Percentiles rank a stretch among this genome's conserved stretches.
Conservation (phyloP, 1,140 invertebrate genomes). For the Oryctes rhinoceros region DNA sequence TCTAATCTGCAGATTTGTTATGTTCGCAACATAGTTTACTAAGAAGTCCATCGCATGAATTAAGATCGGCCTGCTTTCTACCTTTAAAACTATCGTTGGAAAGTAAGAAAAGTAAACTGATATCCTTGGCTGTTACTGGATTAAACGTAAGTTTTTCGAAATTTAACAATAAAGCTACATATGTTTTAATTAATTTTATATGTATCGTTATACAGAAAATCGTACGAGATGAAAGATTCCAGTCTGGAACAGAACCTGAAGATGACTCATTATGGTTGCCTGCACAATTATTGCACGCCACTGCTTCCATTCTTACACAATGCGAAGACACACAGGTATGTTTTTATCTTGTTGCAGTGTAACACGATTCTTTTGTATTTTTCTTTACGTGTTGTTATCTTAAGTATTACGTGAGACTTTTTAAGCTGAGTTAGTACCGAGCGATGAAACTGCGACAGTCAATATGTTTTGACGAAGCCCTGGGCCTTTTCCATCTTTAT, state of each 20-base stretch:
- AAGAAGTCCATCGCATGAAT: conserved; percentile 82
- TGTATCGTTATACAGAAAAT: conserved; percentile 73
- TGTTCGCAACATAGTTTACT: conserved; percentile 78
- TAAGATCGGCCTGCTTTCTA: conserved; percentile 82
- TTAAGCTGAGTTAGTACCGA: no score
- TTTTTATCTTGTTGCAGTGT: neutral
- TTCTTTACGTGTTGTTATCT: no score
- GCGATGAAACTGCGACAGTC: no score
- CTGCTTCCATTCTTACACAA: conserved; percentile 77
- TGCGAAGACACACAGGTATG: conserved; percentile 75
- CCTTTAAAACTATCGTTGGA: conserved; percentile 87
- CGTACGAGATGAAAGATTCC: conserved; percentile 88
- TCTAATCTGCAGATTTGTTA: conserved; percentile 74
- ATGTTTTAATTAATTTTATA: neutral
- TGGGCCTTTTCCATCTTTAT: no score
- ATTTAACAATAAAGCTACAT: neutral
- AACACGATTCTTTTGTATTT: no score
- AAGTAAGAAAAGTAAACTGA: conserved; percentile 84
- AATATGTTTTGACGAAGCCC: no score
- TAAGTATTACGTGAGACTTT: no score
- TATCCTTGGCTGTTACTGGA: conserved; percentile 81
- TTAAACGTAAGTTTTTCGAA: conserved; percentile 74
- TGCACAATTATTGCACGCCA: conserved; percentile 85
- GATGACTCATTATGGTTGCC: conserved; percentile 91
- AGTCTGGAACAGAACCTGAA: conserved; percentile 89